Evolutionary conservation across 2,113 vertebrate species (phyloP).

Genomic region (Crotalus helleri): DNA sequence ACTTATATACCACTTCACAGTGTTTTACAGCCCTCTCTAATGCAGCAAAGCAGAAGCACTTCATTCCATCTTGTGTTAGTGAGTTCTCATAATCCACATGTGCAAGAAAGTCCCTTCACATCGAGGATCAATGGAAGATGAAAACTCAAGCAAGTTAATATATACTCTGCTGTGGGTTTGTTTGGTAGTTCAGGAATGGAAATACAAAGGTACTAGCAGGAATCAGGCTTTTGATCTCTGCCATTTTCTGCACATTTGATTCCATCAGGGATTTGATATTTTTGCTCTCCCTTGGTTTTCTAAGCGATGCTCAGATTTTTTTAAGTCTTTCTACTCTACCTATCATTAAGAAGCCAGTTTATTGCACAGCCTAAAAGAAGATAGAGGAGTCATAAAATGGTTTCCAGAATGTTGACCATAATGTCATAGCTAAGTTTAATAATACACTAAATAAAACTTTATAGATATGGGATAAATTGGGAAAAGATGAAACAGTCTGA

Average conservation of each 20-base stretch:
- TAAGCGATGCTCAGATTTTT: slow-evolving; percentile 36
- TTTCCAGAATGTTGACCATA: slow-evolving; percentile 27
- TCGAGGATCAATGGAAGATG: background rate
- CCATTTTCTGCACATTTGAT: background rate
- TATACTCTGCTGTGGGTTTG: background rate
- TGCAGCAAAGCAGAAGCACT: background rate
- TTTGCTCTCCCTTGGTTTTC: slow-evolving; percentile 9
- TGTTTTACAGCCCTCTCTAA: background rate
- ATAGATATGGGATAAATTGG: slow-evolving; percentile 41
- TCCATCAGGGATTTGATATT: background rate
- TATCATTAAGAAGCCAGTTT: slow-evolving; percentile 29
- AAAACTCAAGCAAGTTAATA: background rate
- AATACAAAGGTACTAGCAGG: background rate
- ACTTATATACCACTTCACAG: background rate
- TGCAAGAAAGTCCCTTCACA: background rate
- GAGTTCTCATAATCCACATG: background rate
- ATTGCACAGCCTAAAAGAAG: slow-evolving; percentile 43
- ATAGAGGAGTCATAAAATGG: slow-evolving; percentile 34
- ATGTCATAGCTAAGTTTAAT: slow-evolving; percentile 39
- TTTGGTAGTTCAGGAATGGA: background rate
- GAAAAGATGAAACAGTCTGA: slow-evolving; percentile 7
- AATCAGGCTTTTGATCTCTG: background rate
- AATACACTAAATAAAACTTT: slow-evolving; percentile 28
- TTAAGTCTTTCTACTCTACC: slow-evolving; percentile 30
- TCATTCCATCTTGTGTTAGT: background rate